Evolutionary conservation across 2,797 vertebrate species (phyloP).

Genomic region (Chanos chanos): DNA sequence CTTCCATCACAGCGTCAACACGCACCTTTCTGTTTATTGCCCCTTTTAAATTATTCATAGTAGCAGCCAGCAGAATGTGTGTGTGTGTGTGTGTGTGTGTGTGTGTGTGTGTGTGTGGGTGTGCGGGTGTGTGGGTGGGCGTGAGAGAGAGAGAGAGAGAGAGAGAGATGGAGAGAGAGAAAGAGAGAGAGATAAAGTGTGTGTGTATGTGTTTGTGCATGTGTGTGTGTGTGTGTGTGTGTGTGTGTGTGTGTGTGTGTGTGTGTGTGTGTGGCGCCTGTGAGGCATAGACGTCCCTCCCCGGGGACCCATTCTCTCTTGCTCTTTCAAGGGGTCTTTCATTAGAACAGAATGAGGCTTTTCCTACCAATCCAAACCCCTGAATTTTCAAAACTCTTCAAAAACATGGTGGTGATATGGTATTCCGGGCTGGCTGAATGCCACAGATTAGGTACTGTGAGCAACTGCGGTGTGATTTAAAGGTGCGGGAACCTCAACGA

Average conservation of each 20-base stretch:
- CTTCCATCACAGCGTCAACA: conserved; percentile 24
- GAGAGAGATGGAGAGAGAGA: too few relatives aligned
- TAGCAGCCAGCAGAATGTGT: conserved; percentile 41
- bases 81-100: conserved; percentile 25
- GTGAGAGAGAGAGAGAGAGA: too few relatives aligned
- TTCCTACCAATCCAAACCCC: conserved; percentile 12
- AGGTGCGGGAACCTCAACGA: neutral
- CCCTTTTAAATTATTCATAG: conserved; percentile 66
- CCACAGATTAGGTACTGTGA: neutral
- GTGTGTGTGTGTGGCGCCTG: neutral
- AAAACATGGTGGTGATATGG: conserved; percentile 13
- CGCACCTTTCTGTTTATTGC: conserved; percentile 55
- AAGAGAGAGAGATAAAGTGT: too few relatives aligned
- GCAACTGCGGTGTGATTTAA: conserved; percentile 12
- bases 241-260: conserved; percentile 39
- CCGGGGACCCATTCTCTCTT: neutral
- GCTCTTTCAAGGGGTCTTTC: conserved; percentile 22
- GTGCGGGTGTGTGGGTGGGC: neutral
- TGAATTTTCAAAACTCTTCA: conserved; percentile 9
- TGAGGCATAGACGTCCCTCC: conserved; percentile 13
- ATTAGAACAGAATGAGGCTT: conserved; percentile 24
- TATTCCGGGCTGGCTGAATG: neutral
- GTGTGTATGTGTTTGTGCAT: neutral
- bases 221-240: conserved; percentile 45
- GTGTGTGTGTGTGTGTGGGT: conserved; percentile 1